Conservation (phyloP, 2,888 invertebrate species). For the Drosophila borealis region DNA sequence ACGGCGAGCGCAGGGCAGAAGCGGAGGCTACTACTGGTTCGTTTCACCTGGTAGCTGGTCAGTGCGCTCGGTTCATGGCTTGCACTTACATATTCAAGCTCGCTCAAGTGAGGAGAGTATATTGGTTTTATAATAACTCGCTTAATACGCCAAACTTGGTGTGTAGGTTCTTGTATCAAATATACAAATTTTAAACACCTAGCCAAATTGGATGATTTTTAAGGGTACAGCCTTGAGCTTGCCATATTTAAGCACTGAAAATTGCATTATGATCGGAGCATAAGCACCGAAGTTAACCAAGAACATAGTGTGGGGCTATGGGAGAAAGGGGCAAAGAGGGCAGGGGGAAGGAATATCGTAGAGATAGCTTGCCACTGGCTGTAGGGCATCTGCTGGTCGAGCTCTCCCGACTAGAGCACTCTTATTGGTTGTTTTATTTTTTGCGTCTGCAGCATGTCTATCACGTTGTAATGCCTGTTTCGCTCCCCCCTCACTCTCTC, state of each 20-base stretch:
- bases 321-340: too few species aligned
- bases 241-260: too few species aligned
- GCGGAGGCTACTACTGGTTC: slow-evolving; percentile 37
- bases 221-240: too few species aligned
- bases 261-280: too few species aligned
- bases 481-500: slow-evolving; percentile 1
- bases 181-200: too few species aligned
- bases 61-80: slow-evolving; percentile 29
- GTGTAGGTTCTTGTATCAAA: too few species aligned
- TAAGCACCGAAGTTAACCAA: too few species aligned
- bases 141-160: too few species aligned
- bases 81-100: slow-evolving; percentile 5
- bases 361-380: too few species aligned
- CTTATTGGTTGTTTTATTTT: slow-evolving; percentile 10
- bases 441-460: slow-evolving; percentile 43
- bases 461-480: slow-evolving; percentile 33
- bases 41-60: slow-evolving; percentile 40
- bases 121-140: not conserved
- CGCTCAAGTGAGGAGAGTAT: not conserved
- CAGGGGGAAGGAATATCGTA: too few species aligned
- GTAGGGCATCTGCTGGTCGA: not conserved
- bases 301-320: too few species aligned
- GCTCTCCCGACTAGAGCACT: not conserved
- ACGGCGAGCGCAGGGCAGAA: not conserved
- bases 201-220: too few species aligned